phyloP scores from a whole-genome alignment of 2,113 vertebrate species.

The Oryzias woworae region DNA sequence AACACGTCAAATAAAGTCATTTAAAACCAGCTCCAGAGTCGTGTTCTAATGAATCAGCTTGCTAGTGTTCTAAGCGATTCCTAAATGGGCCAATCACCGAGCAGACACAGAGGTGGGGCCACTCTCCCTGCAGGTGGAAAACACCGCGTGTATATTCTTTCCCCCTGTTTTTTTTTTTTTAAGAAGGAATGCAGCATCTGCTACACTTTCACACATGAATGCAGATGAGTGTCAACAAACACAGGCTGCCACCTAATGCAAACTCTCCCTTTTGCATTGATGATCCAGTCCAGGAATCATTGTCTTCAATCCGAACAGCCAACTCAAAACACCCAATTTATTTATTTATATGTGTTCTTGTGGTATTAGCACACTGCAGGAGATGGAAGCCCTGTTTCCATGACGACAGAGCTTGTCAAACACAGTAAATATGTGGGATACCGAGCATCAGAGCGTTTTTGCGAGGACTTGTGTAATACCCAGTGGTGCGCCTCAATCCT shows the following conservation, averaged over 20 bases:
- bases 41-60: constrained; percentile 59
- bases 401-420: constrained; percentile 65
- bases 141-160: constrained; percentile 2
- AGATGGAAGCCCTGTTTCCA: constrained; percentile 66
- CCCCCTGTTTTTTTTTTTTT: not conserved
- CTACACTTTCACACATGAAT: constrained; percentile 3
- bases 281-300: not conserved
- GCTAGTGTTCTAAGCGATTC: constrained; percentile 44
- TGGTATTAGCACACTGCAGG: constrained; percentile 35
- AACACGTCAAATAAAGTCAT: constrained; percentile 61
- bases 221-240: not conserved
- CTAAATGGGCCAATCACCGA: constrained; percentile 32
- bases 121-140: constrained; percentile 3
- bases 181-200: no score
- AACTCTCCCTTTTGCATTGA: not conserved
- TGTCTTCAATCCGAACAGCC: not conserved
- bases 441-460: constrained; percentile 35
- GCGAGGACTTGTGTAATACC: constrained; percentile 57
- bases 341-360: not conserved
- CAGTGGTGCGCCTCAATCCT: constrained; percentile 45
- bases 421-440: constrained; percentile 55
- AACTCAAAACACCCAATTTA: not conserved
- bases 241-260: not conserved
- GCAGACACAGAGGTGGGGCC: constrained; percentile 9
- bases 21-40: constrained; percentile 51